Percentiles rank a stretch among this genome's conserved stretches.
phyloP scores from a whole-genome alignment of 2,113 vertebrate species.

The Thunnus maccoyii region DNA sequence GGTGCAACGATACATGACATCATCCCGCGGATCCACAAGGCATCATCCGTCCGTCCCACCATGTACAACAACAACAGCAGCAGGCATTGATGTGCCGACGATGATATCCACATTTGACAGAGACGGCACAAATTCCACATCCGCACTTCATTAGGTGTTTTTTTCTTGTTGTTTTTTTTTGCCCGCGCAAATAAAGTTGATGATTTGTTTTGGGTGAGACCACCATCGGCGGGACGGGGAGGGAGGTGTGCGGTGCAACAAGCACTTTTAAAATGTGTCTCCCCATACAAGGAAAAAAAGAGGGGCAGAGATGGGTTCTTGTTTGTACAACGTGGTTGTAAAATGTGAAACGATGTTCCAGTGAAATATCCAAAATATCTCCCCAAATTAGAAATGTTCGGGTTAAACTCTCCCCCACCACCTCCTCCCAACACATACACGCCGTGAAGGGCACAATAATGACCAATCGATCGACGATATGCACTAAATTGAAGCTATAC shows the following conservation, averaged over 20 bases:
- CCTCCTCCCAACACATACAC: background rate
- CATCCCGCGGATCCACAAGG: constrained; percentile 81
- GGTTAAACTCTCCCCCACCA: constrained; percentile 12
- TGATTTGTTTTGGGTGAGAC: constrained; percentile 51
- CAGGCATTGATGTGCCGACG: constrained; percentile 62
- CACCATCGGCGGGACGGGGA: constrained; percentile 39
- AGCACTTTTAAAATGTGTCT: constrained; percentile 27
- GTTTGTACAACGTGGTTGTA: constrained; percentile 19
- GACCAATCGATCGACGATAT: constrained; percentile 72
- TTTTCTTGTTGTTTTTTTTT: background rate
- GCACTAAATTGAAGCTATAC: constrained; percentile 41
- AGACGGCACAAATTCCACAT: constrained; percentile 55
- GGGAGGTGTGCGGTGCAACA: constrained; percentile 26
- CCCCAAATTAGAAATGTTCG: background rate
- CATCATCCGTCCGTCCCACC: constrained; percentile 70
- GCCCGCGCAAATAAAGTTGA: constrained; percentile 54
- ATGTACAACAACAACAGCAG: constrained; percentile 64
- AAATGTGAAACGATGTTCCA: constrained; percentile 34
- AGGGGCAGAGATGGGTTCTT: background rate
- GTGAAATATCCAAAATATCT: constrained; percentile 23
- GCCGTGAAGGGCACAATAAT: constrained; percentile 70
- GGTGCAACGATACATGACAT: constrained; percentile 83
- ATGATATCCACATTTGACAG: constrained; percentile 64
- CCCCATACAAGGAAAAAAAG: constrained; percentile 29
- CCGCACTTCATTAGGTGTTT: constrained; percentile 58